phyloP scores from a whole-genome alignment of 2,888 invertebrate species.

The Tromatobia lineatoria region DNA sequence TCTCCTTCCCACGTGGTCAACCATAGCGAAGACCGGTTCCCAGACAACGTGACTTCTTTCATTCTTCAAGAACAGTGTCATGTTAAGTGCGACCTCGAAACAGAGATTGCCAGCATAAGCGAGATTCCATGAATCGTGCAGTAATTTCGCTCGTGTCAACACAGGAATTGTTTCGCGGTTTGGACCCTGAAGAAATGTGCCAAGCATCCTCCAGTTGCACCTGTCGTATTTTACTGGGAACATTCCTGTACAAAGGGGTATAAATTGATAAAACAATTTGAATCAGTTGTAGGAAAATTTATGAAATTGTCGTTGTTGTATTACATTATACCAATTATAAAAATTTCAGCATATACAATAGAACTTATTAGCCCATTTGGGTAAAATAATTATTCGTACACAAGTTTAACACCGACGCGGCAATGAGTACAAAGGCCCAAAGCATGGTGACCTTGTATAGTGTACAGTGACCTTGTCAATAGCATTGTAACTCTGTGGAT shows the following conservation, averaged over 20 bases:
- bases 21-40: slow-evolving; percentile 94
- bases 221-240: slow-evolving; percentile 94
- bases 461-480: no score
- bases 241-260: slow-evolving; percentile 87
- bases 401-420: no score
- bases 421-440: no score
- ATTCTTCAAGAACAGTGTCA: slow-evolving; percentile 91
- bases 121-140: slow-evolving; percentile 93
- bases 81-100: slow-evolving; percentile 91
- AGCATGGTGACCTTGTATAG: no score
- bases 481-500: no score
- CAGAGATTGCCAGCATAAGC: slow-evolving; percentile 92
- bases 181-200: slow-evolving; percentile 87
- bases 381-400: no score
- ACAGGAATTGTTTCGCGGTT: slow-evolving; percentile 88
- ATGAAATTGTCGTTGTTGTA: not conserved
- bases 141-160: slow-evolving; percentile 90
- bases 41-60: slow-evolving; percentile 92
- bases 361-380: not conserved
- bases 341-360: not conserved
- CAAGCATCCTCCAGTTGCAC: slow-evolving; percentile 92
- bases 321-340: not conserved
- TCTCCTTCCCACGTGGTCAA: slow-evolving; percentile 92
- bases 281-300: no score
- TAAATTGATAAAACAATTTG: slow-evolving; percentile 40